Evolutionary conservation across 1,140 invertebrate genomes (phyloP), one percentile per base, ranked within the genome.

Genomic region (Listronotus bonariensis): DNA sequence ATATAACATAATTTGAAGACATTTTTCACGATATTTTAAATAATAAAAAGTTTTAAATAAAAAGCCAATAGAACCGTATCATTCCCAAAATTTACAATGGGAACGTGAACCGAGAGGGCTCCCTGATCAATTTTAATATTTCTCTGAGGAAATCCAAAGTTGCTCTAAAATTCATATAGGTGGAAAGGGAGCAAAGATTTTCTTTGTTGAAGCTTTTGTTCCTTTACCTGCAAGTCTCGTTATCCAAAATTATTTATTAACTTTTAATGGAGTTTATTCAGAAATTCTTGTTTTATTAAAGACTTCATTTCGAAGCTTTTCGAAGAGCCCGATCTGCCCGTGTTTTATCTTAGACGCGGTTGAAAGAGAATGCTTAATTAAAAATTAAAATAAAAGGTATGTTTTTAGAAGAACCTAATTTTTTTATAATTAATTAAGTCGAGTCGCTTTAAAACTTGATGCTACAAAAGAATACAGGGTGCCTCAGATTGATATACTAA

Each of bases 111-210:
- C 32, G 42, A 49, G 45, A 42, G 11, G 42, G 1, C 45, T 26
- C 26, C 17, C 46, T 68, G 43, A 68, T 68, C 66, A 68, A 68
- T 59, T 68, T 54, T 68, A 63, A 53, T 63, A 68, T 58, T 53
- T 46, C 59, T 58, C 66, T 26, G 55, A 68, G 59, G 66, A 68
- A 68, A 68, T 68, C 60, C 58, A 54, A 68, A 55, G 53, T 68
- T 62, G 49, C 63, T 69, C 51, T 67, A 67, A 67, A 63, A 67
- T 67, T 69, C 59, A 67, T 68, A 60, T 60, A 63, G 66, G 66
- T 62, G 66, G 54, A 58, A 46, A 34, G 38, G 46, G 42, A 42
- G 14, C 38, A 46, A 66, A 60, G 51, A 58, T 58, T 52, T 68
- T 59, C 60, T 58, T 36, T 58, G 48, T 36, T 32, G 38, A 26